Evolutionary conservation across 2,888 invertebrate genomes (phyloP), one percentile per base, ranked within the genome.

Genomic region (Ichneumoninae sp.): DNA sequence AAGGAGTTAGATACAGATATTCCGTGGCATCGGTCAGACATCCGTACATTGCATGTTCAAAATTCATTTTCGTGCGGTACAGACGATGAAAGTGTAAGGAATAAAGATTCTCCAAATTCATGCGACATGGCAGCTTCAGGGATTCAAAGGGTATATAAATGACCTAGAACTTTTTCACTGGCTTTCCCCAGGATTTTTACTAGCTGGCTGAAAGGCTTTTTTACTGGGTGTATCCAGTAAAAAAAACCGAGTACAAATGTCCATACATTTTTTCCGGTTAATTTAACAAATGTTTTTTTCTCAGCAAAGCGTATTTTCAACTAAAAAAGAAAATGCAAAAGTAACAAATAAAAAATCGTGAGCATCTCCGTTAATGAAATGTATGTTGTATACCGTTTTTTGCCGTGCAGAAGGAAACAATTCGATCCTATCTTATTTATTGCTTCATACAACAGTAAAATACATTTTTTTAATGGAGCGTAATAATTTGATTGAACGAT

Each of bases 1-100:
- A 54, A 71, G 54, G 36, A 36, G 52, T 6, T 30, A 71, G 54
- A 71, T 54, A 40, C 36, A 71, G 54, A 54, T 54, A 54, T 54
- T 54, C 52, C 33, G 36, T 13, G 13, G 5, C 8, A 52, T 33
- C n/a, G 30, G 19, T 30, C 33, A 52, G 5, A 70, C 52, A 19
- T 33, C 22, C 50, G 10, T 50, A 70, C 69, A 16, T 19, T 22
- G 19, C 19, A 52, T 33, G 19, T 22, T 19, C 47, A 33, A 52
- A 57, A 57, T 57, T 26, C 26, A 22, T 57, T 57, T 26, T 57
- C 26, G 26, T 57, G 26, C 26, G 57, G 57, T 4, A 57, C 57
- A 57, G 13, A 22, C 22, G 57, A 57, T 26, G 57, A 22, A 26
- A 57, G 22, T 57, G 26, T 26, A 54, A 54, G 26, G 26, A 22